Conservation (phyloP, 2,113 vertebrate species). For the Microcebus jonahi region DNA sequence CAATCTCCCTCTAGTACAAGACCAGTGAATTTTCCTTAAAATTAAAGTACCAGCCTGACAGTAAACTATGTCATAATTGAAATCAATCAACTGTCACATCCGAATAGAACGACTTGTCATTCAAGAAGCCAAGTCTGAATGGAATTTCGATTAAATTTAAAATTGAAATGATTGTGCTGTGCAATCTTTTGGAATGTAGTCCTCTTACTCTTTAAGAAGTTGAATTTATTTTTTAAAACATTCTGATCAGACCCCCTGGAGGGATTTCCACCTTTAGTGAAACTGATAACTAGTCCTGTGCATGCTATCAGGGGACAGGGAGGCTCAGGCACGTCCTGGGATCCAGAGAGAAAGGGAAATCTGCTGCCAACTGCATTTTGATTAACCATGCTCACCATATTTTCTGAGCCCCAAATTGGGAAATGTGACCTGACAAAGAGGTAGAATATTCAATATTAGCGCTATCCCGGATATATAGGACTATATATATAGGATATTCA, state of each 20-base stretch:
- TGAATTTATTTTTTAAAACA: background rate
- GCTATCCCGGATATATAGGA: background rate
- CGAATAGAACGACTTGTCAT: background rate
- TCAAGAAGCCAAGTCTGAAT: background rate
- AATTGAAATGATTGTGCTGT: background rate
- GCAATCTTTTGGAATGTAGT: background rate
- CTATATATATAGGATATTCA: background rate
- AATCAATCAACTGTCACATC: background rate
- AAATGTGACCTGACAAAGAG: background rate
- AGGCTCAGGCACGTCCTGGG: background rate
- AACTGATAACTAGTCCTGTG: no score
- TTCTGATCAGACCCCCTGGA: background rate
- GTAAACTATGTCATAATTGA: background rate
- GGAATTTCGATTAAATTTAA: conserved; percentile 6
- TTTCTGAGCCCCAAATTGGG: background rate
- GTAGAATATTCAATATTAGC: background rate
- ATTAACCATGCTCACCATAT: background rate
- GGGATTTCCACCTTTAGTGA: background rate
- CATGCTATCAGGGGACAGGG: background rate
- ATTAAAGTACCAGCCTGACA: background rate
- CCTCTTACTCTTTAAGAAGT: background rate
- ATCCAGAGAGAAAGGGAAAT: background rate
- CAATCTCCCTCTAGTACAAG: background rate
- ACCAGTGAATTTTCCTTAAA: conserved; percentile 4
- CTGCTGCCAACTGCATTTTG: background rate